Evolutionary conservation across 2,888 invertebrate species (phyloP), one percentile per base, ranked within the genome.

Genomic region (Archips crataeganus): DNA sequence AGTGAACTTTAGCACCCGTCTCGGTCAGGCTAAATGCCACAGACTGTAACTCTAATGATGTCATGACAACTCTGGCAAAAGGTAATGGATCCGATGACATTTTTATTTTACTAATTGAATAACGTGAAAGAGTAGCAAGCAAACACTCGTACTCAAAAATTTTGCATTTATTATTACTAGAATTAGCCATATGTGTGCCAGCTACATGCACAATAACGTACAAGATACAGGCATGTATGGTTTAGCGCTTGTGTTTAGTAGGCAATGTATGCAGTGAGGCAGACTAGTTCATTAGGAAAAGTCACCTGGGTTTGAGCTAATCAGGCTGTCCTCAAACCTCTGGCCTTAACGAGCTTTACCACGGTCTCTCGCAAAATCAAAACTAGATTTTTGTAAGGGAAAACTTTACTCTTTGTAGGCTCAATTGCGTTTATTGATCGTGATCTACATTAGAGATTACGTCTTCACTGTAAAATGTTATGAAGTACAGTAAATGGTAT

Each of bases 231-330:
- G 49, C n/a, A 49, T 49, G 11, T n/a, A 11, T 13, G 3, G 13
- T 5, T n/a, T 1, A n/a, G n/a, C 54, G 57, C 4, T 57, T 57
- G 57, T 32, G 5, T 32, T 10, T 5, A 57, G 32, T 32, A 32
- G 32, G 32, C 32, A 3, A 32, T 57, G 45, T 3, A 11, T 32
- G 3, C 11, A 57, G 23, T 32, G 11, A 32, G 32, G 3, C 32
- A 10, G 11, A 11, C 32, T 57, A 32, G 57, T 57, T 57, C 32
- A 57, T 57, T 57, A 57, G 32, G 11, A 32, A 57, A 57, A 32
- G 57, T 57, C 57, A 32, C 32, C 57, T 32, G n/a, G 32, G 57
- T 57, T 57, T 57, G 57, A 57, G 57, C 32, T 57, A 11, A 57
- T 32, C 32, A 57, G 57, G 32, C 9, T 32, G 23, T 57, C 51